Evolutionary conservation across 2,797 vertebrate genomes (phyloP).

Genomic region (Amblyraja radiata): DNA sequence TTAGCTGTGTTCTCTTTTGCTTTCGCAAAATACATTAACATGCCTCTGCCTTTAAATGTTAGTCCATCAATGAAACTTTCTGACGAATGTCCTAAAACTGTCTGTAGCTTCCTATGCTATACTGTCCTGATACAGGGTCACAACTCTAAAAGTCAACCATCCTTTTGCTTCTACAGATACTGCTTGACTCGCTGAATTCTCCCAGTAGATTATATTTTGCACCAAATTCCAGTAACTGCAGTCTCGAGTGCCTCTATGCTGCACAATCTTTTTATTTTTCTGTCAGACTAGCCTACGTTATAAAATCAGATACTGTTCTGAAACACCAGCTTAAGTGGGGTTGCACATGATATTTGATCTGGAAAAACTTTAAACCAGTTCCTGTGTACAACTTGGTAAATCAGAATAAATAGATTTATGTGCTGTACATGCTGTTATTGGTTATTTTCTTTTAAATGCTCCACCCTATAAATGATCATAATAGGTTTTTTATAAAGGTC

Average conservation of each 20-base stretch:
- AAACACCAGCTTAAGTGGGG: neutral
- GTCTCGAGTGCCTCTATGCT: too few relatives aligned
- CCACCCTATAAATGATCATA: neutral
- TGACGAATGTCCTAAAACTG: neutral
- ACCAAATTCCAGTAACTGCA: too few relatives aligned
- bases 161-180: too few relatives aligned
- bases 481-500: neutral
- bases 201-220: too few relatives aligned
- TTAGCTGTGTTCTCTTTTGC: neutral
- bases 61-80: neutral
- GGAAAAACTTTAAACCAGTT: neutral
- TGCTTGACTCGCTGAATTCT: too few relatives aligned
- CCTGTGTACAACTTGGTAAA: slow-evolving; percentile 21
- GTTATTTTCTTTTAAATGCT: neutral
- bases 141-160: too few relatives aligned
- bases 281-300: neutral
- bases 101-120: neutral
- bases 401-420: neutral
- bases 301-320: neutral
- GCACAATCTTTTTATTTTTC: neutral
- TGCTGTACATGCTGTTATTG: neutral
- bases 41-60: neutral
- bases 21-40: neutral
- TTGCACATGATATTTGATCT: neutral
- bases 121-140: too few relatives aligned